Evolutionary conservation across 2,113 vertebrate species (phyloP).

Genomic region (Cepphus grylle): DNA sequence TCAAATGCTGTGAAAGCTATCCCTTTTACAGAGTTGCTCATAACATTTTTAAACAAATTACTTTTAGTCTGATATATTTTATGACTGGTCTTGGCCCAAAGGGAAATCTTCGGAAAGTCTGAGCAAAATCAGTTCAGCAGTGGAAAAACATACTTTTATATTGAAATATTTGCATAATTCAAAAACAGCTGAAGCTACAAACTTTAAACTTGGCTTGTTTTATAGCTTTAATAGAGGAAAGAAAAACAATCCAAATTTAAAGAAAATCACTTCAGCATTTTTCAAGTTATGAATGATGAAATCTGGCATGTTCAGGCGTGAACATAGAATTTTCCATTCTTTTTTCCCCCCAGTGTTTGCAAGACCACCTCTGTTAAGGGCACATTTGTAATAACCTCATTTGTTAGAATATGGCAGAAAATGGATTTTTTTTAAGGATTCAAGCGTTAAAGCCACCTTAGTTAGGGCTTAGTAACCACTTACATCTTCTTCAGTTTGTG

Average conservation of each 20-base stretch:
- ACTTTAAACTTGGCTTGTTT: conserved; percentile 53
- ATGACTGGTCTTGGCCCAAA: conserved; percentile 34
- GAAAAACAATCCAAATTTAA: conserved; percentile 47
- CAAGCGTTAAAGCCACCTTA: not conserved
- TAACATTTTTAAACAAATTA: conserved; percentile 46
- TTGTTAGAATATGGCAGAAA: not conserved
- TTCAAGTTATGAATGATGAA: conserved; percentile 56
- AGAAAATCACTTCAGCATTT: conserved; percentile 51
- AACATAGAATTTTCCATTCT: conserved; percentile 45
- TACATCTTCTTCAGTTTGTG: not conserved
- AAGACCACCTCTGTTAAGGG: conserved; percentile 26
- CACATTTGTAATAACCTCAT: conserved; percentile 19
- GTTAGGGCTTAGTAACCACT: not conserved
- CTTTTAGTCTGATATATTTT: conserved; percentile 36
- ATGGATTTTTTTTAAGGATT: not conserved
- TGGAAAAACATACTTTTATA: conserved; percentile 53
- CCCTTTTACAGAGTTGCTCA: conserved; percentile 2
- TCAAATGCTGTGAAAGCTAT: not conserved
- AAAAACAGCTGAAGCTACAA: conserved; percentile 62
- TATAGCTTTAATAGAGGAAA: conserved; percentile 58
- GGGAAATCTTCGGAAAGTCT: conserved; percentile 40
- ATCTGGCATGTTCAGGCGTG: conserved; percentile 12
- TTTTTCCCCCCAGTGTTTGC: not conserved
- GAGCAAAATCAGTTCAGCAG: conserved; percentile 35
- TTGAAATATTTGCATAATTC: conserved; percentile 65